A percentile compares a stretch with the other conserved stretches of the same genome.
Evolutionary conservation across 2,113 vertebrate genomes (phyloP).

Genomic region (Scatophagus argus): DNA sequence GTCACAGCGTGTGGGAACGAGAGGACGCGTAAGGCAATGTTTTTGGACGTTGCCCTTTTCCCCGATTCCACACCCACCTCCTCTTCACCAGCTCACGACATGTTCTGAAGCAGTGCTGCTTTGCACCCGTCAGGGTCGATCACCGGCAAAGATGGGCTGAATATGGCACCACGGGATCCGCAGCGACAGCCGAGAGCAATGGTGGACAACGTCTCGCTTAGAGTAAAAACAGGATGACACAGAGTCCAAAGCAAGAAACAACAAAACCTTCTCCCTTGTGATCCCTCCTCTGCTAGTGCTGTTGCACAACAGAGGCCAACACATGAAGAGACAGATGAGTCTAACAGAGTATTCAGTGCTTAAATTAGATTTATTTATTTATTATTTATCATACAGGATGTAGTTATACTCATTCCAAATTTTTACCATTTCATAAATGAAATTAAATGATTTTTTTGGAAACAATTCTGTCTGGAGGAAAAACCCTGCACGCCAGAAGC

Average conservation of each 20-base stretch:
- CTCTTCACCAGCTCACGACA: conserved; percentile 84
- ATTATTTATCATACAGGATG: conserved; percentile 52
- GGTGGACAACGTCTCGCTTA: conserved; percentile 37
- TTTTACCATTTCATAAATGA: conserved; percentile 39
- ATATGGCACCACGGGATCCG: conserved; percentile 60
- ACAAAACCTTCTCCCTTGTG: conserved; percentile 29
- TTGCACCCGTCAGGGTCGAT: conserved; percentile 77
- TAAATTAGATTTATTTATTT: conserved; percentile 78
- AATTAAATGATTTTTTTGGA: conserved; percentile 51
- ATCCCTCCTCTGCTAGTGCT: conserved; percentile 12
- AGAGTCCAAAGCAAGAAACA: conserved; percentile 32
- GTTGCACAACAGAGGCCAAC: background rate
- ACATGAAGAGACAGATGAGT: background rate
- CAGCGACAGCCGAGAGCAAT: conserved; percentile 65
- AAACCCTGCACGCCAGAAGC: conserved; percentile 68
- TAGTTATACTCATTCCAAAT: conserved; percentile 59
- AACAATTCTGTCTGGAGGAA: conserved; percentile 50
- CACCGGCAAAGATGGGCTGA: conserved; percentile 52
- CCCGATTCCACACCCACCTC: conserved; percentile 85
- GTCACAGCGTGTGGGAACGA: conserved; percentile 64
- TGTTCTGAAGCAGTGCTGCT: conserved; percentile 80
- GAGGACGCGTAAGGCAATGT: conserved; percentile 55
- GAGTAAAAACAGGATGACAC: conserved; percentile 44
- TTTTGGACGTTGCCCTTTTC: conserved; percentile 86
- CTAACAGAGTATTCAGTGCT: conserved; percentile 26